Percentiles rank a stretch among this genome's conserved stretches.
These are phyloP conservation scores for Peromyscus polionotus DNA, from an alignment of 2,113 vertebrate genomes.

Conservation along the genomic window DNA sequence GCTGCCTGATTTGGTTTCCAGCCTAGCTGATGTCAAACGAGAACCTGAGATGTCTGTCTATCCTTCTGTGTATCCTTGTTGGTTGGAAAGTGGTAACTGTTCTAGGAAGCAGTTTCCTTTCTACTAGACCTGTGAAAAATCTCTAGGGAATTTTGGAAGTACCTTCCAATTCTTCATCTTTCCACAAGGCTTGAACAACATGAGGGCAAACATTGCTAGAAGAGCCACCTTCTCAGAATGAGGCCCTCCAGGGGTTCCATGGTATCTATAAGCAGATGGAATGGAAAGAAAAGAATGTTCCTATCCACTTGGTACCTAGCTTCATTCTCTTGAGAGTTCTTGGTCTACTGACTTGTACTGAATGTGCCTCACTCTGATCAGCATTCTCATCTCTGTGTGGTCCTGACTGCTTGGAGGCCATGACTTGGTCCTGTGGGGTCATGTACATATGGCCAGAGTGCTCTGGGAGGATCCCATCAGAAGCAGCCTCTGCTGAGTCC, in stretches of 20 bases:
- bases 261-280: slow-evolving; percentile 67
- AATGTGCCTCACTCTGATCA: slow-evolving; percentile 35
- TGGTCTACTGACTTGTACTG: slow-evolving; percentile 46
- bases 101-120: slow-evolving; percentile 70
- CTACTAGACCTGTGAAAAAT: slow-evolving; percentile 45
- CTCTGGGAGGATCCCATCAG: slow-evolving; percentile 55
- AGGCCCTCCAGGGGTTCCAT: slow-evolving; percentile 24
- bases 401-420: slow-evolving; percentile 56
- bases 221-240: slow-evolving; percentile 53
- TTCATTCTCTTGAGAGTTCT: slow-evolving; percentile 53
- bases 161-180: neutral
- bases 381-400: slow-evolving; percentile 42
- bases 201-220: slow-evolving; percentile 73
- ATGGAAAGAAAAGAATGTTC: neutral
- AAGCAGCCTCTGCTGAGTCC: slow-evolving; percentile 50
- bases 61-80: slow-evolving; percentile 77
- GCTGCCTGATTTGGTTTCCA: slow-evolving; percentile 84
- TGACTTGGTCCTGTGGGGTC: slow-evolving; percentile 59
- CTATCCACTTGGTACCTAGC: neutral
- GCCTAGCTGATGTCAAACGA: slow-evolving; percentile 88
- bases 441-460: slow-evolving; percentile 52
- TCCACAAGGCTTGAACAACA: slow-evolving; percentile 7
- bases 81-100: slow-evolving; percentile 69
- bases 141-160: slow-evolving; percentile 51
- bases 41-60: slow-evolving; percentile 79